Percentiles rank a stretch among this genome's conserved stretches.
These are phyloP conservation scores for Plagodis dolabraria DNA, from an alignment of 2,888 invertebrate species.

Conservation along the genomic window DNA sequence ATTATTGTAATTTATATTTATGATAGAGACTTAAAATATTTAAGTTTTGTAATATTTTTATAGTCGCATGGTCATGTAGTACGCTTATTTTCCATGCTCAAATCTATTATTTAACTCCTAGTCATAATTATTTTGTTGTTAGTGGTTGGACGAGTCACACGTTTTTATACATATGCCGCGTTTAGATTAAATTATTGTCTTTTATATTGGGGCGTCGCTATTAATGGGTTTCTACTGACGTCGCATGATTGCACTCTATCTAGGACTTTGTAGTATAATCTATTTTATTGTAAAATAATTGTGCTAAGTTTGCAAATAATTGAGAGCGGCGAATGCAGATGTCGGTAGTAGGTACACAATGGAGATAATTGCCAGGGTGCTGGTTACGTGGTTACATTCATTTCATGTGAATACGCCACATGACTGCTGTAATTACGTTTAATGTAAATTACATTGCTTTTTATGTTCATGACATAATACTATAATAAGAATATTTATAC, in stretches of 20 bases:
- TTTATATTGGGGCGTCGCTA: slow-evolving; percentile 35
- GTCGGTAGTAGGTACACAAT: slow-evolving; percentile 31
- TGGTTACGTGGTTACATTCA: slow-evolving; percentile 55
- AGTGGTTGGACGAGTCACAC: slow-evolving; percentile 53
- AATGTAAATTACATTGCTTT: slow-evolving; percentile 58
- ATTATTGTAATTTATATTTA: slow-evolving; percentile 74
- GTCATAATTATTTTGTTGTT: slow-evolving; percentile 77
- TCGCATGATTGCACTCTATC: slow-evolving; percentile 14
- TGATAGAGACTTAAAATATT: slow-evolving; percentile 55
- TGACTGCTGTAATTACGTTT: slow-evolving; percentile 56
- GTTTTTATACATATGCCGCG: slow-evolving; percentile 41
- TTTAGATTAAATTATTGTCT: slow-evolving; percentile 60
- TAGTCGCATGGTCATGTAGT: slow-evolving; percentile 80
- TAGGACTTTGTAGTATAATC: slow-evolving; percentile 20
- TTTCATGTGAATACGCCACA: slow-evolving; percentile 60
- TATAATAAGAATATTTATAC: slow-evolving; percentile 53
- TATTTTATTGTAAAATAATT: slow-evolving; percentile 26
- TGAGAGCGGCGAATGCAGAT: slow-evolving; percentile 1
- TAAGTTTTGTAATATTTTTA: slow-evolving; percentile 77
- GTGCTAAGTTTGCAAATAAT: slow-evolving; percentile 18
- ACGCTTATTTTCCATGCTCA: slow-evolving; percentile 83
- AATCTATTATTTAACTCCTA: slow-evolving; percentile 80
- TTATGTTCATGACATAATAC: slow-evolving; percentile 71
- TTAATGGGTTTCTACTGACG: slow-evolving; percentile 35
- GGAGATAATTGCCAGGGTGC: slow-evolving; percentile 57